Evolutionary conservation across 2,113 vertebrate genomes (phyloP).

Genomic region (Pangasianodon gigas): DNA sequence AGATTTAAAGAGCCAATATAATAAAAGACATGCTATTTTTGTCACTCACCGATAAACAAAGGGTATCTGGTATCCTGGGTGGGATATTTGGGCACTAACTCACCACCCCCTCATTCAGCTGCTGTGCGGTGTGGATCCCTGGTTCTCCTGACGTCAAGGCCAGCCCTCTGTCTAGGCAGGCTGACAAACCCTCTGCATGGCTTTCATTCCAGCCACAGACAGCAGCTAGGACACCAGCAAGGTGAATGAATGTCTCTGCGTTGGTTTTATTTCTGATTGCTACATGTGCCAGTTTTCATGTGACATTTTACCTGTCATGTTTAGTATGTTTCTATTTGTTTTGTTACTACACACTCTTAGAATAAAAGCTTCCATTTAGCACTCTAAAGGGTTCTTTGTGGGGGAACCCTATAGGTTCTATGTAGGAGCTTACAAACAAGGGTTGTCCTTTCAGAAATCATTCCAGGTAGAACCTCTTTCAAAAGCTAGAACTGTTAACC

Average conservation of each 20-base stretch:
- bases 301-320: not conserved
- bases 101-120: conserved; percentile 14
- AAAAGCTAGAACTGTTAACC: not conserved
- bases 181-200: conserved; percentile 33
- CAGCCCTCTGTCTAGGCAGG: conserved; percentile 29
- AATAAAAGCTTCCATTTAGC: not conserved
- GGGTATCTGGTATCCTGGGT: conserved; percentile 42
- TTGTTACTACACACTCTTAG: not conserved
- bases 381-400: not conserved
- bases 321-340: not conserved
- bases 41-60: conserved; percentile 40
- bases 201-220: conserved; percentile 45
- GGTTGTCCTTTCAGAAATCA: not conserved
- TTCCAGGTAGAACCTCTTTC: not conserved
- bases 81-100: conserved; percentile 23
- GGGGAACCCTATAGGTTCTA: not conserved
- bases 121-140: conserved; percentile 21
- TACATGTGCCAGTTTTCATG: not conserved
- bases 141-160: conserved; percentile 47
- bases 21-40: conserved; percentile 34
- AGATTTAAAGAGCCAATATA: not conserved
- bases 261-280: conserved; percentile 5
- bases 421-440: not conserved
- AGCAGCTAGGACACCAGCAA: conserved; percentile 45
- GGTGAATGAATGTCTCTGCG: conserved; percentile 34